A percentile compares a stretch with the other conserved stretches of the same genome.
These are phyloP conservation scores for Noctua pronuba DNA, from an alignment of 2,888 invertebrate genomes.

Conservation along the genomic window DNA sequence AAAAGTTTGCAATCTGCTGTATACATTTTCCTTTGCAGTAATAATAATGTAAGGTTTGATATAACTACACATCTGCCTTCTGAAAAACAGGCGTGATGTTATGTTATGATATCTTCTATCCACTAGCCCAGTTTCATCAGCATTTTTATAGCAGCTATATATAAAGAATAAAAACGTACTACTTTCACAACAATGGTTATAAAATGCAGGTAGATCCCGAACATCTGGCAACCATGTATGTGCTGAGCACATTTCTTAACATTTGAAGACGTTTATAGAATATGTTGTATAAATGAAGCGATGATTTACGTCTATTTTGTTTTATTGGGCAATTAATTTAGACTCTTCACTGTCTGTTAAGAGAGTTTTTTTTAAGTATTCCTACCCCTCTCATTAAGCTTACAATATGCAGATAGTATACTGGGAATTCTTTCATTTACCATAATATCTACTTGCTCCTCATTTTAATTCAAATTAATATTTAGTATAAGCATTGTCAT, in stretches of 20 bases:
- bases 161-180: not conserved
- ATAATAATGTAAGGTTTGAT: not conserved
- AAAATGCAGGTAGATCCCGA: slow-evolving; percentile 17
- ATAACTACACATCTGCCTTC: not conserved
- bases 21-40: not conserved
- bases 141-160: slow-evolving; percentile 4
- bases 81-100: too few species aligned
- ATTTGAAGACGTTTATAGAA: slow-evolving; percentile 11
- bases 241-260: slow-evolving; percentile 2
- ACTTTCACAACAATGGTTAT: slow-evolving; percentile 16
- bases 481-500: too few species aligned
- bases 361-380: not conserved
- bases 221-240: slow-evolving; percentile 39
- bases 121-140: not conserved
- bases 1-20: too few species aligned
- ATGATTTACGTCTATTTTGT: not conserved
- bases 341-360: not conserved
- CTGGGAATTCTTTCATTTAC: too few species aligned
- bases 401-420: too few species aligned
- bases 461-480: not conserved
- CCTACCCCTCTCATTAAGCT: not conserved
- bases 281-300: not conserved
- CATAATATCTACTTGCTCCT: not conserved
- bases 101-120: not conserved
- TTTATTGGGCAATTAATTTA: slow-evolving; percentile 7